Base-by-base conservation (phyloP, 2,888 invertebrate genomes). In the Coenonympha glycerion region DNA sequence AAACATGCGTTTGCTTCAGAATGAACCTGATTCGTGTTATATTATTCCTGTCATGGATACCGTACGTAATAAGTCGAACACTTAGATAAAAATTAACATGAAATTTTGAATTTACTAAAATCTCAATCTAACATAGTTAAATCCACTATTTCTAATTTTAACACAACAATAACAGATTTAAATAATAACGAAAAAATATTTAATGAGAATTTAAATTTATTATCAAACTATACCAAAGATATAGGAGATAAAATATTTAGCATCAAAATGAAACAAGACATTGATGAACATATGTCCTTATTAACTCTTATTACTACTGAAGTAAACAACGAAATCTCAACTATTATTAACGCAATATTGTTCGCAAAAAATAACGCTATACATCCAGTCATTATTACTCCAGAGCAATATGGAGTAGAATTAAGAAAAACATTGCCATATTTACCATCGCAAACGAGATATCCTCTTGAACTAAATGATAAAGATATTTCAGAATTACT, bases 1-100 rank as follows among this genome's bases (percentile, higher is more conserved):
- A 57, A 59, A 53, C 57, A 54, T 49, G 57, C 56, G 16, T 46
- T 57, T 56, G 56, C 58, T 59, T 49, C 56, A 59, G 54, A 45
- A 55, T 57, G 49, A 52, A 31, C 42, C 5, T 39, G 39, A 30
- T 49, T 26, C 45, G n/a, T n/a, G n/a, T n/a, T n/a, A n/a, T 36
- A 33, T 3, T 6, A 24, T 24, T 24, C 24, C 24, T 24, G 9
- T 9, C 24, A 24, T 24, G 48, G 48, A 47, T 52, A 47, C n/a
- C 30, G 37, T 47, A 39, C 22, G 52, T 31, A 44, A 52, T 4
- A 30, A 39, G 30, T n/a, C n/a, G n/a, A n/a, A n/a, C n/a, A n/a
- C n/a, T n/a, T n/a, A n/a, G n/a, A n/a, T n/a, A n/a, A n/a, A n/a
- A n/a, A n/a, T n/a, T n/a, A n/a, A n/a, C n/a, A n/a, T n/a, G n/a